Base-by-base conservation (phyloP, 2,113 vertebrate species). In the Lycaon pictus region DNA sequence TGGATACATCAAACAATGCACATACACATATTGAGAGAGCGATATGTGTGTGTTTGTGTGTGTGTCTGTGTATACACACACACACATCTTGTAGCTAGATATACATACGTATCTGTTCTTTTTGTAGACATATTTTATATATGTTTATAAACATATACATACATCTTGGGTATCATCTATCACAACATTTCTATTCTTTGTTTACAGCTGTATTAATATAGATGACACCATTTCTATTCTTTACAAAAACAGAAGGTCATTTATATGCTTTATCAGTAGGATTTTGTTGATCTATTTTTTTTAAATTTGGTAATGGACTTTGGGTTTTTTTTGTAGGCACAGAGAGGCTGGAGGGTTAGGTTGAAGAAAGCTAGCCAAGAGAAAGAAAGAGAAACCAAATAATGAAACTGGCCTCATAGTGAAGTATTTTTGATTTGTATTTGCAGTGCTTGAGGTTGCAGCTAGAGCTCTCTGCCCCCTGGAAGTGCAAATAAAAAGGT, bases 401-500 rank as follows among this genome's bases (percentile, higher is more conserved):
- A 58, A 91, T 79, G 65, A 89, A 81, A 13, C 22, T 77, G 35
- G 60, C 62, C 67, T 93, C 1, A 0, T 3, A 19, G 62, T 9
- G 23, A 51, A 82, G 65, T 25, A 27, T 51, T 79, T 79, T 37
- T 63, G 63, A 65, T 85, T 90, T 93, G 43, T 69, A 19, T 56
- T 22, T 58, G 43, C 25, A 22, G 17, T n/a, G 23, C 77, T 86
- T 55, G 32, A 51, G 32, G 58, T 55, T 91, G 65, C 22, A 79
- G 51, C 29, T 23, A 11, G 25, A 95, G 63, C 10, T 62, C 23
- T 81, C 63, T 62, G 32, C 11, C 67, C 82, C 29, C 80, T 96
- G 67, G 51, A 95, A 87, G 76, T 51, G 17, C 56, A 79, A 82
- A 95, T 56, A 56, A 60, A 92, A 96, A 89, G 67, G 71, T 91